Conservation (phyloP, 2,113 vertebrate species). For the Nibea coibor region DNA sequence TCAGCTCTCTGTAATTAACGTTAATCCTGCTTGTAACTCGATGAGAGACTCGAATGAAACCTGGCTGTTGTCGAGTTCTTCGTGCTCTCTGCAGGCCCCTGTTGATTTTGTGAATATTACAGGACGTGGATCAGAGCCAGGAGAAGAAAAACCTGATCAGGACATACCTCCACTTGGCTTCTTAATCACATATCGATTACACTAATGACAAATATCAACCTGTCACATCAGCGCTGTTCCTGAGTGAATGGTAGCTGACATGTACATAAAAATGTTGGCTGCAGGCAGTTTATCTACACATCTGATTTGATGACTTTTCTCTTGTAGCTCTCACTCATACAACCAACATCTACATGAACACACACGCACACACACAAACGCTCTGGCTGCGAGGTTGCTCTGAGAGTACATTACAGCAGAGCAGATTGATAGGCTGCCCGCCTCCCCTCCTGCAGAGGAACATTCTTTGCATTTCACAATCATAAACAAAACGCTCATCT, state of each 20-base stretch:
- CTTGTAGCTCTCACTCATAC: not conserved
- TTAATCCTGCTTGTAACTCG: too few relatives aligned
- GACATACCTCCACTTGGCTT: too few relatives aligned
- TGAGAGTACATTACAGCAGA: constrained; percentile 5
- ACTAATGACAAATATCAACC: too few relatives aligned
- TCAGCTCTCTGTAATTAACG: too few relatives aligned
- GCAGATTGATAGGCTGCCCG: constrained; percentile 13
- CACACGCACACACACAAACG: not conserved
- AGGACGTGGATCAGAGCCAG: too few relatives aligned
- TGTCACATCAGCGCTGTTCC: too few relatives aligned
- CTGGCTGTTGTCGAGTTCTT: too few relatives aligned
- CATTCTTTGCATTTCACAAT: constrained; percentile 11
- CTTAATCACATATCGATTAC: not conserved
- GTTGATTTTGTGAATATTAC: too few relatives aligned
- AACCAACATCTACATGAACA: not conserved
- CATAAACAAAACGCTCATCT: constrained; percentile 23
- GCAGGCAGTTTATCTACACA: not conserved
- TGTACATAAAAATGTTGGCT: not conserved
- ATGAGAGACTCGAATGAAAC: too few relatives aligned
- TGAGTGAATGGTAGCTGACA: not conserved
- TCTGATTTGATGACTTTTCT: not conserved
- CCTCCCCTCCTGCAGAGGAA: not conserved
- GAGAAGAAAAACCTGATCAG: too few relatives aligned
- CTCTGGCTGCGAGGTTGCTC: not conserved
- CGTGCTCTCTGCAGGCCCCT: too few relatives aligned